Conservation (phyloP, 2,797 vertebrate species). For the Thamnophis elegans region DNA sequence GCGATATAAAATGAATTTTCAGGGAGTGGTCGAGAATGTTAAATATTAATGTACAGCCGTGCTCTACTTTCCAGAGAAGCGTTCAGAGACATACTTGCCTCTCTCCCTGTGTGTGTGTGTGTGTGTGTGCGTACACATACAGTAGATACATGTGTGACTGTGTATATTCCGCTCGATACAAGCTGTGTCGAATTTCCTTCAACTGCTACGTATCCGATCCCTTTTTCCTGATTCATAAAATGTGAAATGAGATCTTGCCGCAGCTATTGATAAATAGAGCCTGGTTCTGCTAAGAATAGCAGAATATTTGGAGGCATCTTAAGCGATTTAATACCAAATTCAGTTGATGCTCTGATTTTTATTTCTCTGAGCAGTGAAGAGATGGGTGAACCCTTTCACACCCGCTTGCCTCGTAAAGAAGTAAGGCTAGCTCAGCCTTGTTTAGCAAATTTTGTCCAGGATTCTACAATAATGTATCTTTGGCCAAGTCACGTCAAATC, state of each 20-base stretch:
- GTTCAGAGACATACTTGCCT: neutral
- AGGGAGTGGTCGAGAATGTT: neutral
- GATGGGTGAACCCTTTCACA: neutral
- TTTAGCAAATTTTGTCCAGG: neutral
- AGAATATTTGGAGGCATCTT: neutral
- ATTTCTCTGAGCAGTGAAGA: neutral
- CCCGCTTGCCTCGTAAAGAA: neutral
- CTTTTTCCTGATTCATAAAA: neutral
- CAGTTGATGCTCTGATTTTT: neutral
- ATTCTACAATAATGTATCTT: neutral
- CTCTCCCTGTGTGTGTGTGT: neutral
- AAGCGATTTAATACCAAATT: neutral
- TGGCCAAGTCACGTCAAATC: neutral
- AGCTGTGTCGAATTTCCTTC: neutral
- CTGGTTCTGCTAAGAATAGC: neutral
- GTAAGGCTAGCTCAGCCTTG: neutral
- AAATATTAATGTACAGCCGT: neutral
- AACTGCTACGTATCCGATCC: slow-evolving; percentile 13
- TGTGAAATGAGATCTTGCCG: slow-evolving; percentile 5
- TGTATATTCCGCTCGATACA: neutral
- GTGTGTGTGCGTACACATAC: neutral
- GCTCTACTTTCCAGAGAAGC: neutral
- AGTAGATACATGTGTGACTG: neutral
- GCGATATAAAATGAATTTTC: neutral
- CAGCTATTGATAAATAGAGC: slow-evolving; percentile 20